Evolutionary conservation across 2,888 invertebrate species (phyloP).

Genomic region (Oeneis ivallda): DNA sequence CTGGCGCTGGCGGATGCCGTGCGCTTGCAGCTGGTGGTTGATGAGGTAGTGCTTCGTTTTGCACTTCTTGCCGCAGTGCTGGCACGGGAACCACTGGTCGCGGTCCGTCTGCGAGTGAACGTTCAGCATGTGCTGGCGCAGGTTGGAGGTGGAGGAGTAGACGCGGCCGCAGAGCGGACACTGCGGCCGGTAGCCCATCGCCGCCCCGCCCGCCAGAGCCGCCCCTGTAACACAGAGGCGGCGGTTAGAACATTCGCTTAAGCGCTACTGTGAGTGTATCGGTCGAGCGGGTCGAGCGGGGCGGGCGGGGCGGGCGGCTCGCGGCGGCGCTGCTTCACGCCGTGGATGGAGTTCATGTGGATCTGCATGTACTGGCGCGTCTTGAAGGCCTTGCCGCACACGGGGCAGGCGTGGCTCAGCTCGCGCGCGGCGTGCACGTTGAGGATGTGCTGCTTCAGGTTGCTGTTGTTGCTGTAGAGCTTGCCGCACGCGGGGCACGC

Average conservation of each 20-base stretch:
- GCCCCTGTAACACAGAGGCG: slow-evolving; percentile 86
- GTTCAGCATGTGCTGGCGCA: slow-evolving; percentile 89
- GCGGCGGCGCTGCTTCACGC: slow-evolving; percentile 83
- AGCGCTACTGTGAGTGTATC: slow-evolving; percentile 72
- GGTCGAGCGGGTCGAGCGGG: slow-evolving; percentile 49
- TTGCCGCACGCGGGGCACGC: slow-evolving; percentile 86
- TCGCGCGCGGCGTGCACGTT: slow-evolving; percentile 85
- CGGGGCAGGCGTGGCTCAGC: slow-evolving; percentile 83
- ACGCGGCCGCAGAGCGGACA: slow-evolving; percentile 87
- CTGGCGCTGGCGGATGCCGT: slow-evolving; percentile 87
- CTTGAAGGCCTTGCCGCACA: slow-evolving; percentile 85
- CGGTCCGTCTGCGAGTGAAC: slow-evolving; percentile 87
- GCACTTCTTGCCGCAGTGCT: slow-evolving; percentile 88
- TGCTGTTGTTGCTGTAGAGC: slow-evolving; percentile 85
- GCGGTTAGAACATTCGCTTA: slow-evolving; percentile 72
- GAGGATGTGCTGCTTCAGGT: slow-evolving; percentile 86
- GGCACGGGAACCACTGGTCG: slow-evolving; percentile 87
- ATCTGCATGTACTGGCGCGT: slow-evolving; percentile 87
- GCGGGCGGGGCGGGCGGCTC: slow-evolving; percentile 56
- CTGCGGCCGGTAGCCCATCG: slow-evolving; percentile 82
- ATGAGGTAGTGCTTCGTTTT: slow-evolving; percentile 89
- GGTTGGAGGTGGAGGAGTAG: slow-evolving; percentile 88
- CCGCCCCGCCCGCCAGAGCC: slow-evolving; percentile 82
- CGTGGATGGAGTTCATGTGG: slow-evolving; percentile 85
- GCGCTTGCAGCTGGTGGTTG: slow-evolving; percentile 88